Percentiles rank a stretch among this genome's conserved stretches.
Conservation (phyloP, 1,140 invertebrate genomes). For the Calephelis virginiensis region DNA sequence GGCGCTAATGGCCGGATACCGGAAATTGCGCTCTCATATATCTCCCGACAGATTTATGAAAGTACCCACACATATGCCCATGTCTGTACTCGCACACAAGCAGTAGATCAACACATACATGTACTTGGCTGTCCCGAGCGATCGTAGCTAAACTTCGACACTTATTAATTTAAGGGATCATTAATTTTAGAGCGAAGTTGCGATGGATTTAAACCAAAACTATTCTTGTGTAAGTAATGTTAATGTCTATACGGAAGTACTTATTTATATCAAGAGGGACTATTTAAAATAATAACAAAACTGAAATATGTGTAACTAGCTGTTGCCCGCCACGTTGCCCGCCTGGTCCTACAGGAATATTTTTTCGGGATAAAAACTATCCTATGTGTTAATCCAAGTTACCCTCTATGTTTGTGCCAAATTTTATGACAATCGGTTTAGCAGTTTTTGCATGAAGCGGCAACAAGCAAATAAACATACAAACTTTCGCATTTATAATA, state of each 20-base stretch:
- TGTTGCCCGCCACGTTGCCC: no score
- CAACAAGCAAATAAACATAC: no score
- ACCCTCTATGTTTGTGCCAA: no score
- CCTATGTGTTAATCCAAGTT: no score
- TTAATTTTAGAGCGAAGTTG: constrained; percentile 53
- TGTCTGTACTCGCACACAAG: constrained; percentile 54
- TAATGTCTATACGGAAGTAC: background rate
- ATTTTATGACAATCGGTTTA: no score
- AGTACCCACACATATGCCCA: constrained; percentile 80
- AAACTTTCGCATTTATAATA: no score
- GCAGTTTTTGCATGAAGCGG: no score
- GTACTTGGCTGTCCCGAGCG: constrained; percentile 40
- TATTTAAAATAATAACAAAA: background rate
- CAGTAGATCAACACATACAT: constrained; percentile 39
- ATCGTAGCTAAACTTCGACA: constrained; percentile 58
- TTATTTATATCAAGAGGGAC: background rate
- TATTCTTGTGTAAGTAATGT: constrained; percentile 25
- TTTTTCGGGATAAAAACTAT: no score
- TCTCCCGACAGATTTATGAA: constrained; percentile 92
- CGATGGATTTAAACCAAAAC: constrained; percentile 44
- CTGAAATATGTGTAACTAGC: no score
- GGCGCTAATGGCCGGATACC: constrained; percentile 90
- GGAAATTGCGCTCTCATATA: constrained; percentile 93
- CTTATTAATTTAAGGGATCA: constrained; percentile 69
- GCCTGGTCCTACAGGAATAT: no score